Evolutionary conservation across 2,113 vertebrate species (phyloP), one percentile per base, ranked within the genome.

Genomic region (Dissostichus mawsoni): DNA sequence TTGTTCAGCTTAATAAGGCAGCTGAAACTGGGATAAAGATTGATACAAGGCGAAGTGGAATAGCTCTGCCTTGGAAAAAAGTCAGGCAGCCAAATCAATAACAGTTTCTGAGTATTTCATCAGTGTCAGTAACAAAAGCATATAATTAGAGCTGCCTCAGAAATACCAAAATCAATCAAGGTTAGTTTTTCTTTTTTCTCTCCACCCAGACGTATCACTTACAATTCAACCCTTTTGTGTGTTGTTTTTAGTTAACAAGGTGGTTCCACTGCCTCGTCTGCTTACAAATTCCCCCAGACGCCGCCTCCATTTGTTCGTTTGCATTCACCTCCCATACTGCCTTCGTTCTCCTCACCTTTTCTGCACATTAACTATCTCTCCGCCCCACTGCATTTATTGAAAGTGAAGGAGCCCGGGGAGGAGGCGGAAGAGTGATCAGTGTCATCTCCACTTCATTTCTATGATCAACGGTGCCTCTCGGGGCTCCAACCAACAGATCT

Each of bases 401-500:
- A 65, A 68, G 83, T 5, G 18, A 58, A 33, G 51, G 51, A 69
- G 73, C 69, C 59, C 1, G 3, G 55, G 82, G 80, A 79, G 48
- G 63, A 78, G 69, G 63, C 47, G 18, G 69, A 82, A 72, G 80
- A 83, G 86, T 84, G 90, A 91, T 93, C 84, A 89, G 81, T 83
- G 87, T 88, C 87, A 85, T 83, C 87, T 86, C 69, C 82, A 86
- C 85, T 92, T 87, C 87, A 86, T 92, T 86, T 86, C 80, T 74
- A 78, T 86, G 89, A 93, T 93, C 89, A 90, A 84, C 82, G 4
- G 68, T 8, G 67, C 82, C 89, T 90, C 89, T 79, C 17, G 62
- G 79, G 86, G 88, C 50, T 76, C 83, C 66, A 55, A 85, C 72
- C 72, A 82, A 64, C 84, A 80, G 78, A 90, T 92, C 72, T 77